These are phyloP conservation scores for Brassicogethes aeneus DNA, from an alignment of 2,888 invertebrate genomes.

Conservation along the genomic window DNA sequence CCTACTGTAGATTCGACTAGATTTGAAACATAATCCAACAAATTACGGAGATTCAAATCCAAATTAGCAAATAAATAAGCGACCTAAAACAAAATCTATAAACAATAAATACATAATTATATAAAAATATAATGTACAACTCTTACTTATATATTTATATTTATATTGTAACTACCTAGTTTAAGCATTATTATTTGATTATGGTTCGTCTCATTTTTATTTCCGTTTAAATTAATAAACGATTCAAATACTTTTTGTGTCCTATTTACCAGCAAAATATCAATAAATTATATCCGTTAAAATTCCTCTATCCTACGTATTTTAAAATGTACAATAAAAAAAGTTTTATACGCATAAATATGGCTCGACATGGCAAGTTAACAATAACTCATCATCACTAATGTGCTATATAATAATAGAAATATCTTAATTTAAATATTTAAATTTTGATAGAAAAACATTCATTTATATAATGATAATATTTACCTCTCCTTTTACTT, in stretches of 20 bases:
- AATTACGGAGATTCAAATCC: constrained; percentile 3
- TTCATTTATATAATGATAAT: constrained; percentile 2
- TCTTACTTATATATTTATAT: constrained; percentile 20
- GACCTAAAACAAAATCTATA: constrained; percentile 26
- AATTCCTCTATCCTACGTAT: background rate
- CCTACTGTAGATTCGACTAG: too few species aligned
- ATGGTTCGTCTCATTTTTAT: constrained; percentile 10
- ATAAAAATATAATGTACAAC: constrained; percentile 38
- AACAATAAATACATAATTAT: constrained; percentile 35
- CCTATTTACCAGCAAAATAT: too few species aligned
- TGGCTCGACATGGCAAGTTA: constrained; percentile 4
- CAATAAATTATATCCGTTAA: background rate
- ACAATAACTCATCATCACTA: constrained; percentile 1
- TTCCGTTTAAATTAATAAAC: background rate
- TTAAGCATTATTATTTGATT: constrained; percentile 26
- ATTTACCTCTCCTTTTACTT: background rate
- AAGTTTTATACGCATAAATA: too few species aligned
- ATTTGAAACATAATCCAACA: too few species aligned
- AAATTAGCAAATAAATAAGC: constrained; percentile 17
- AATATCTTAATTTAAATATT: background rate
- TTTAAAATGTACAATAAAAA: background rate
- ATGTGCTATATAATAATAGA: background rate
- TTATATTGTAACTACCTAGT: constrained; percentile 24
- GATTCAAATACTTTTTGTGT: constrained; percentile 1
- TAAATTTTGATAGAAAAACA: constrained; percentile 2